Percentiles rank a stretch among this genome's conserved stretches.
Evolutionary conservation across 2,113 vertebrate species (phyloP).

Genomic region (Theropithecus gelada): DNA sequence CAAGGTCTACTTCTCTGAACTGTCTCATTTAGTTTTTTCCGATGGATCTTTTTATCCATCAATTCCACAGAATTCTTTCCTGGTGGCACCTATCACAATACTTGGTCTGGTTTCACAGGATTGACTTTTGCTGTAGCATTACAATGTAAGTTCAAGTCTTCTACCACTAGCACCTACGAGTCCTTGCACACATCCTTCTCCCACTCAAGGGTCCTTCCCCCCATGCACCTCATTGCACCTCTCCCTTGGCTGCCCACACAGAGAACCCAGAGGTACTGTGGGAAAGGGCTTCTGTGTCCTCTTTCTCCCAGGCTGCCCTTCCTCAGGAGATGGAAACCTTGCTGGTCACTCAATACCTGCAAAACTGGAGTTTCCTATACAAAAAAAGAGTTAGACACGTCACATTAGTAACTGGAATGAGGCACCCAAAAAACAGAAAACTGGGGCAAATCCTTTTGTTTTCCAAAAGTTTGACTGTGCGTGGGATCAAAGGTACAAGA

Average conservation of each 20-base stretch:
- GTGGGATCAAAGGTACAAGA: not conserved
- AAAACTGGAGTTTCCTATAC: not conserved
- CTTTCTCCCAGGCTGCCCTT: not conserved
- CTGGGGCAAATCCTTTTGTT: not conserved
- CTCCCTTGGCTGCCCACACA: not conserved
- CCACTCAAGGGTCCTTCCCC: not conserved
- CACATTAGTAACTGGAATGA: not conserved
- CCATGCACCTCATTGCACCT: not conserved
- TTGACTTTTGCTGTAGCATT: not conserved
- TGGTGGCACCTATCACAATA: not conserved
- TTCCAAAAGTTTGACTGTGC: not conserved
- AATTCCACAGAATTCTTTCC: not conserved
- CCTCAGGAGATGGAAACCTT: not conserved
- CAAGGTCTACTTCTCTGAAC: not conserved
- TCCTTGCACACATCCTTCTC: no score
- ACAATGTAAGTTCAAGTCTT: not conserved
- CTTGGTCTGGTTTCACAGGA: not conserved
- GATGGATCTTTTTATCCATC: not conserved
- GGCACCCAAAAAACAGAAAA: not conserved
- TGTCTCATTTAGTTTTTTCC: not conserved
- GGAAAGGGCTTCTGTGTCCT: not conserved
- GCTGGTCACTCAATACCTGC: not conserved
- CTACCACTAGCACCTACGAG: not conserved
- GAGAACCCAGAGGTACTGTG: not conserved
- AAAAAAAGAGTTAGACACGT: not conserved